These are phyloP conservation scores for Phenganax marumi DNA, from an alignment of 92 coral and sea anemone genomes.

Conservation along the genomic window DNA sequence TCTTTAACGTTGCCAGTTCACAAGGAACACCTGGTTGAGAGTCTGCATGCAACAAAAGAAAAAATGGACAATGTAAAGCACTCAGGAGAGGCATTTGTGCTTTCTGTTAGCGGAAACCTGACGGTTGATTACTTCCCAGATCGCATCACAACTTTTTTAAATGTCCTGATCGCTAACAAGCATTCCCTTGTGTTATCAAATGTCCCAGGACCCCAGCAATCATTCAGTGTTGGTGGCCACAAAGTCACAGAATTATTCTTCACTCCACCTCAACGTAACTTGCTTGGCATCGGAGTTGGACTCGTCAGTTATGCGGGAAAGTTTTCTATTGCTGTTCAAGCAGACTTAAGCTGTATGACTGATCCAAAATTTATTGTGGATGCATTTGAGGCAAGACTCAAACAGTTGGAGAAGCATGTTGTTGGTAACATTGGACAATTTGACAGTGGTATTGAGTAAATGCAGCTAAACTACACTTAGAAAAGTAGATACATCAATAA, in stretches of 20 bases:
- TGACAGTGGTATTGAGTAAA: conserved; percentile 39
- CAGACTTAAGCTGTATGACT: conserved; percentile 67
- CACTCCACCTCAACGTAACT: conserved; percentile 85
- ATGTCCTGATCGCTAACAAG: conserved; percentile 55
- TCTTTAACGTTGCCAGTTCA: conserved; percentile 65
- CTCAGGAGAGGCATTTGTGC: conserved; percentile 79
- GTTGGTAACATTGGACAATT: background rate
- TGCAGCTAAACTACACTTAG: background rate
- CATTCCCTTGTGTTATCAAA: conserved; percentile 79
- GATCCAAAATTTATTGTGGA: conserved; percentile 68
- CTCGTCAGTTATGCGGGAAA: conserved; percentile 74
- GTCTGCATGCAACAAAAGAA: conserved; percentile 68
- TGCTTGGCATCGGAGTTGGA: conserved; percentile 80
- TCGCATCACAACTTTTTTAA: conserved; percentile 45
- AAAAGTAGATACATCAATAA: background rate
- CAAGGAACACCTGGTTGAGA: conserved; percentile 56
- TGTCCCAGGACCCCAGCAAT: conserved; percentile 80
- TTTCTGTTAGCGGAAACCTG: conserved; percentile 53
- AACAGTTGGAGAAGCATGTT: conserved; percentile 23
- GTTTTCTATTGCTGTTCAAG: conserved; percentile 69
- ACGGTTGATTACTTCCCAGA: conserved; percentile 69
- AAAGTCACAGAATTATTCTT: conserved; percentile 60
- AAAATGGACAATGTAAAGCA: conserved; percentile 71
- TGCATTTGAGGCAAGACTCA: conserved; percentile 59
- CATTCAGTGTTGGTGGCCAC: conserved; percentile 59